phyloP scores from a whole-genome alignment of 2,888 invertebrate genomes.

The Eupithecia insigniata region DNA sequence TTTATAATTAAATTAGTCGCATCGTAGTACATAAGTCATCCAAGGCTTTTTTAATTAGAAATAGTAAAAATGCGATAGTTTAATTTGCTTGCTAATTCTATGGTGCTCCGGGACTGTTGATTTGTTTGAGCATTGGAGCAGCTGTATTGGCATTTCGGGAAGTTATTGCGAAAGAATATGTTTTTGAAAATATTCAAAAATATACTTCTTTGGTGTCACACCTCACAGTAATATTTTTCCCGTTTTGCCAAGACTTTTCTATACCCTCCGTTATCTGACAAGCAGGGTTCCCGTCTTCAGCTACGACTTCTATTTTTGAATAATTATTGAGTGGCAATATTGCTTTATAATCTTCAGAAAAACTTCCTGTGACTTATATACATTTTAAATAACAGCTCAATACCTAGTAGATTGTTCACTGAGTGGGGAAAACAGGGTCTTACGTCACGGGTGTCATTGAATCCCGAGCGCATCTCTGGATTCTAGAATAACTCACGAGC shows the following conservation, averaged over 20 bases:
- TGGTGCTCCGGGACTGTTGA: slow-evolving; percentile 59
- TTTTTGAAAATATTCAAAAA: slow-evolving; percentile 40
- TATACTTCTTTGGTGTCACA: slow-evolving; percentile 35
- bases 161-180: slow-evolving; percentile 43
- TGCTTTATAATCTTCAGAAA: background rate
- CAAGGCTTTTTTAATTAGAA: slow-evolving; percentile 26
- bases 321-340: background rate
- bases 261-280: slow-evolving; percentile 79
- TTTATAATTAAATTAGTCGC: slow-evolving; percentile 20
- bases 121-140: slow-evolving; percentile 77
- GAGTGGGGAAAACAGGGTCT: too few species aligned
- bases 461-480: too few species aligned
- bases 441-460: too few species aligned
- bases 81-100: slow-evolving; percentile 67
- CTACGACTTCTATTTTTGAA: slow-evolving; percentile 58
- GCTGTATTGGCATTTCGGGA: slow-evolving; percentile 65
- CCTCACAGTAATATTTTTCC: slow-evolving; percentile 49
- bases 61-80: slow-evolving; percentile 56
- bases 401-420: too few species aligned
- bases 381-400: background rate
- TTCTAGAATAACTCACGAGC: too few species aligned
- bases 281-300: slow-evolving; percentile 81
- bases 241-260: slow-evolving; percentile 54
- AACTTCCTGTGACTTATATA: background rate
- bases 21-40: slow-evolving; percentile 27